Base-by-base conservation (phyloP, 2,113 vertebrate genomes). In the Anarhynchus alexandrinus region DNA sequence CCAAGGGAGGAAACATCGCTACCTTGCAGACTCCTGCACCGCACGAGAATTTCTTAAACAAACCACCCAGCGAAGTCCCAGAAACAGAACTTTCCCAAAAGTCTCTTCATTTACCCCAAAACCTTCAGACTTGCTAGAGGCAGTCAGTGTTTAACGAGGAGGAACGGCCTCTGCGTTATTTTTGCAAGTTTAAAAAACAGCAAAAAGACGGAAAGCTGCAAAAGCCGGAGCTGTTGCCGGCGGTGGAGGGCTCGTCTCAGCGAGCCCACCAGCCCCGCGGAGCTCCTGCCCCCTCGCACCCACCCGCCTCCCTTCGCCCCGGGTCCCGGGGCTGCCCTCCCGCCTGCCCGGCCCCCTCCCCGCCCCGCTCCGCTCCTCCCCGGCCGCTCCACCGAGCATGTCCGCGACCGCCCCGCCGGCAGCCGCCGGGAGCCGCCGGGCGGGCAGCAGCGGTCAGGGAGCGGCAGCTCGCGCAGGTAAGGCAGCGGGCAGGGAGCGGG, bases 191-290 rank as follows among this genome's bases (percentile, higher is more conserved):
- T 16, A 30, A 62, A 70, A 59, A 18, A 8, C 22, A 9, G 43
- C 23, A 34, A 9, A 30, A 25, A 30, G 55, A 17, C 8, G 32
- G 13, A 9, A 29, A 70, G 43, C 23, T 30, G 61, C 51, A 6
- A 3, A 19, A 21, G 17, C 11, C 14, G 1, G 42, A 49, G 66
- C 54, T 9, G n/a, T 9, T 9, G 15, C 59, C 15, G 67, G 29
- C 43, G 30, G 38, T 5, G 1, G 4, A 6, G 11, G 43, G 14
- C 1, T 5, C 6, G 8, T 5, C 40, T 19, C 32, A 3, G 7
- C 34, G 1, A 3, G 11, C 0, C 14, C 43, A 7, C 43, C 43
- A 18, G 43, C 43, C 43, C 43, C 43, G 14, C 16, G 47, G 16
- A 47, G 47, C 42, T 18, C 27, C 25, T 10, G 2, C 9, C 47